Conservation (phyloP, 2,888 invertebrate genomes). For the Anodontia alba region DNA sequence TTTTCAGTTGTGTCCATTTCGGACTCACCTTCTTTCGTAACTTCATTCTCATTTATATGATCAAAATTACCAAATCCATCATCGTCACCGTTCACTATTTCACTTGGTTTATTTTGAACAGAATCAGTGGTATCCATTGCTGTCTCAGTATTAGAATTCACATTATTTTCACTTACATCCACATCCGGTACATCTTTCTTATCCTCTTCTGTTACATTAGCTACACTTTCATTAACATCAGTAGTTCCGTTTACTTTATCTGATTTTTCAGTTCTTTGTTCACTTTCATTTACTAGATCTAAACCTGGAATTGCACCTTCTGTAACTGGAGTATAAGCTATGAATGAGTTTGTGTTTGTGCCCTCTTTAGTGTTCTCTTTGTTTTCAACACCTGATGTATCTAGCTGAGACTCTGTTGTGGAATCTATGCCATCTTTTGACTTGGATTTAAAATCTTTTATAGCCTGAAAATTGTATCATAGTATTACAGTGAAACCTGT, state of each 20-base stretch:
- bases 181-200: not conserved
- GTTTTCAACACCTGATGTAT: conserved; percentile 33
- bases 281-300: conserved; percentile 12
- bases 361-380: conserved; percentile 34
- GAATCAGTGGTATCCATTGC: not conserved
- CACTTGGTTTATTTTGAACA: not conserved
- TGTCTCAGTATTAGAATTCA: not conserved
- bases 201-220: not conserved
- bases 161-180: not conserved
- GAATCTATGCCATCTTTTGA: conserved; percentile 10
- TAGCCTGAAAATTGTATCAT: conserved; percentile 31
- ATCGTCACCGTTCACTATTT: conserved; percentile 23
- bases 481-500: not conserved
- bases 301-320: conserved; percentile 40
- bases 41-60: conserved; percentile 1
- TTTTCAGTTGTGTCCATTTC: conserved; percentile 7
- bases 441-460: conserved; percentile 42
- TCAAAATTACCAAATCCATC: conserved; percentile 14
- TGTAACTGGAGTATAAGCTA: not conserved
- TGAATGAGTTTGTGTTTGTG: conserved; percentile 19
- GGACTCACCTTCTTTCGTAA: not conserved
- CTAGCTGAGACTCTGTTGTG: not conserved
- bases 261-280: not conserved
- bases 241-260: not conserved
- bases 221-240: not conserved